A percentile compares a stretch with the other conserved stretches of the same genome.
Evolutionary conservation across 2,888 invertebrate species (phyloP).

Genomic region (Erebia palarica): DNA sequence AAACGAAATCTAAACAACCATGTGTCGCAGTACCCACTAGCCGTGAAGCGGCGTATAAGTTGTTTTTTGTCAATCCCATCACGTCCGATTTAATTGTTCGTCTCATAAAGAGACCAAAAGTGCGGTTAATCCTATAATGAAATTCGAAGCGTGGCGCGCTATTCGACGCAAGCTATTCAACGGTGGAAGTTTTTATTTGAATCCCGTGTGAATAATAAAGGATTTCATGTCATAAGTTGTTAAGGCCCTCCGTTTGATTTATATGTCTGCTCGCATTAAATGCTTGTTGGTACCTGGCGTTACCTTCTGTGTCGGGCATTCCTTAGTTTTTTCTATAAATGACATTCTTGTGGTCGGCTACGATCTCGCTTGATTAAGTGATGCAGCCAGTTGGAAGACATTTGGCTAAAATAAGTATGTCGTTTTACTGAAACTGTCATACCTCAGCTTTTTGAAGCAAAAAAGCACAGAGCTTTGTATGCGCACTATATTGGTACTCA

Average conservation of each 20-base stretch:
- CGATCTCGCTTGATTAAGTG: conserved; percentile 1
- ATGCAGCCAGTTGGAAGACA: neutral
- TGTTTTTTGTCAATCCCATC: conserved; percentile 67
- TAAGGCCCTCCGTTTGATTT: conserved; percentile 61
- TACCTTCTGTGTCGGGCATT: conserved; percentile 25
- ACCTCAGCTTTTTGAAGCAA: neutral
- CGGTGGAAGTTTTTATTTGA: conserved; percentile 54
- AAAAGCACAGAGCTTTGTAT: neutral
- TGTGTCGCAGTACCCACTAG: neutral
- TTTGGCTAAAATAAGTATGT: neutral
- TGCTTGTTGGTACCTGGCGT: conserved; percentile 29
- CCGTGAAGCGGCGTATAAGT: conserved; percentile 42
- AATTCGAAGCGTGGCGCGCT: conserved; percentile 62
- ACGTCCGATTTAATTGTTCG: conserved; percentile 71
- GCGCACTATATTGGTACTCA: neutral
- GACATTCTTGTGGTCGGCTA: conserved; percentile 2
- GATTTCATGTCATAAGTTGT: conserved; percentile 77
- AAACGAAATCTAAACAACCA: neutral
- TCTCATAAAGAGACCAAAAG: conserved; percentile 66
- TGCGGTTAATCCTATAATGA: conserved; percentile 69
- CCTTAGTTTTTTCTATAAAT: conserved; percentile 21
- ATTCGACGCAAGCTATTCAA: conserved; percentile 46
- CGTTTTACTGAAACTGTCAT: neutral
- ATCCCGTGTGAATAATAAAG: conserved; percentile 71
- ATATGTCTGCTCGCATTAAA: conserved; percentile 45